phyloP scores from a whole-genome alignment of 2,113 vertebrate species.

The Xiphophorus couchianus region DNA sequence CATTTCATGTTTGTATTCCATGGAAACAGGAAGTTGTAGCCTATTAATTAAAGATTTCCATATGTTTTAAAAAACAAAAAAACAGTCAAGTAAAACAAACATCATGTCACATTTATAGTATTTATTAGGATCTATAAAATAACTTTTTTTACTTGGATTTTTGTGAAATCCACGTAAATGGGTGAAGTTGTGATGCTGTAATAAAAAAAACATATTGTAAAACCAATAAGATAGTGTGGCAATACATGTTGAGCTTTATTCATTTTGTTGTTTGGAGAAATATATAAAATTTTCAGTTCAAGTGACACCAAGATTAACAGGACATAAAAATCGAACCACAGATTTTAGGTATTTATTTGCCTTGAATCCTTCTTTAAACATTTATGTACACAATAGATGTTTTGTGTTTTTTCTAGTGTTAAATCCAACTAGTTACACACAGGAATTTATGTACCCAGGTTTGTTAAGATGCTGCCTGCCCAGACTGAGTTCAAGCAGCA shows the following conservation, averaged over 20 bases:
- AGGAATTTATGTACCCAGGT: slow-evolving; percentile 25
- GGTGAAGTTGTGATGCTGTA: too few species aligned
- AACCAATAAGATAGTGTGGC: background rate
- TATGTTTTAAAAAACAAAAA: background rate
- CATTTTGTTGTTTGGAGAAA: background rate
- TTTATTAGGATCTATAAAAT: background rate
- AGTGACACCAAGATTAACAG: background rate
- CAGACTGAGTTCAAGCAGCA: slow-evolving; percentile 55
- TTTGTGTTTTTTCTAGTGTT: slow-evolving; percentile 8
- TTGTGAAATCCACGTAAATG: too few species aligned
- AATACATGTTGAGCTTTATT: background rate
- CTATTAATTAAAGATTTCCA: background rate
- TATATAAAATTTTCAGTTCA: background rate
- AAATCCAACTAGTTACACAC: slow-evolving; percentile 27
- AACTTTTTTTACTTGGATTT: background rate
- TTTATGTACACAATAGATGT: slow-evolving; percentile 17
- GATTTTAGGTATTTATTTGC: too few species aligned
- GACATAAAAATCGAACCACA: background rate
- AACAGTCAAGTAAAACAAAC: background rate
- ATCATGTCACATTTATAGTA: background rate
- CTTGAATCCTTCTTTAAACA: background rate
- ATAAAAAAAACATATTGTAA: background rate
- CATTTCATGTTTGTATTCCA: background rate
- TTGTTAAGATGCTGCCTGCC: slow-evolving; percentile 34
- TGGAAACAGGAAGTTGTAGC: background rate